Evolutionary conservation across 1,140 invertebrate genomes (phyloP), one percentile per base, ranked within the genome.

Genomic region (Chrysomallon squamiferum): DNA sequence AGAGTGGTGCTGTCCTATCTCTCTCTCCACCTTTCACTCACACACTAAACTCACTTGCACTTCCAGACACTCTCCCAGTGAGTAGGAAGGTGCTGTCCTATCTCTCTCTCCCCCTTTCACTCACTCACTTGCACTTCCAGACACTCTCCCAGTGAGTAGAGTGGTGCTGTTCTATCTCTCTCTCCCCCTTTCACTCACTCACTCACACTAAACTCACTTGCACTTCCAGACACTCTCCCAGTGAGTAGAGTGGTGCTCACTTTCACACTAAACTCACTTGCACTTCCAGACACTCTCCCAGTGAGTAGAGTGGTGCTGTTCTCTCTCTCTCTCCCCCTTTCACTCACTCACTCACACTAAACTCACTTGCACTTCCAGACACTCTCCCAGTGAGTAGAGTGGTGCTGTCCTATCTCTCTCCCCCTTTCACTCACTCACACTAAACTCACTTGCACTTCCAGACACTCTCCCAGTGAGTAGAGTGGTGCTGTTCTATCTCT

Each of bases 211-310:
- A n/a, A 20, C 80, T 72, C 71, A 85, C 83, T 75, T 83, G 73
- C 81, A 82, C 66, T 75, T 76, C 86, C 86, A 87, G 29, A 87
- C 76, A 68, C 82, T 84, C 25, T 80, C 65, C 86, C 86, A 87
- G 13, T 67, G 47, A 43, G 74, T 59, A 43, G 67, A 61, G 71
- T 78, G 59, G 74, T 62, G 64, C 61, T 71, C n/a, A n/a, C n/a
- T n/a, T n/a, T n/a, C n/a, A 22, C 30, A n/a, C 38, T 35, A 15
- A n/a, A 20, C 80, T 72, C 71, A 85, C 83, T 75, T 83, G 73
- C 81, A 82, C 66, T 75, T 76, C 86, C 86, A 87, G 29, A 87
- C 76, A 68, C 82, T 84, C 25, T 80, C 65, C 86, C 86, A 87
- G 13, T 67, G 47, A 43, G 74, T 59, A 43, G 67, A 61, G 71